Conservation (phyloP, 2,113 vertebrate genomes). For the Neomonachus schauinslandi region DNA sequence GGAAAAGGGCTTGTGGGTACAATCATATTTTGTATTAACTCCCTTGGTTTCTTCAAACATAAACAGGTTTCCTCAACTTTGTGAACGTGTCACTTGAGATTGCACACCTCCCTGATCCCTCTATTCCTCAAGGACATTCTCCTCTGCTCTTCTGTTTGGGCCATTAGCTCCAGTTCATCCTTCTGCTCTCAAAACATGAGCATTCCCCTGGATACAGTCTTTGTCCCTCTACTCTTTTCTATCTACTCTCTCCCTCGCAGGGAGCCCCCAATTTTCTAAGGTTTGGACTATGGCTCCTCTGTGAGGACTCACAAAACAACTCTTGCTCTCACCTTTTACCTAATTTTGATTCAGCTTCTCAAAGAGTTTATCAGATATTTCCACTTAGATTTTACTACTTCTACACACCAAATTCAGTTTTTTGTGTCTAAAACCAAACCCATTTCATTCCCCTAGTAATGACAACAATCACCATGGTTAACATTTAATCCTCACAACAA, state of each 20-base stretch:
- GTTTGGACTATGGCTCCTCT: neutral
- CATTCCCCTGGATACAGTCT: neutral
- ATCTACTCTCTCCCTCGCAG: neutral
- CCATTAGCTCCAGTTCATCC: neutral
- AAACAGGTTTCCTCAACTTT: neutral
- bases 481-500: neutral
- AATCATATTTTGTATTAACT: constrained; percentile 29
- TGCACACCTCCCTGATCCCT: neutral
- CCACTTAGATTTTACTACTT: neutral
- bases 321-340: neutral
- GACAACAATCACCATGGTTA: neutral
- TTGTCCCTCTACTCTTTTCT: neutral
- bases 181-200: neutral
- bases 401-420: neutral
- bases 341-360: constrained; percentile 1
- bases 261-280: neutral
- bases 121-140: neutral
- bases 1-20: constrained; percentile 1
- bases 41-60: constrained; percentile 34
- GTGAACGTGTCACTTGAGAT: neutral
- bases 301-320: neutral
- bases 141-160: neutral
- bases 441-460: neutral
- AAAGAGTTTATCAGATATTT: neutral
- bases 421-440: neutral